Percentiles rank a stretch among this genome's conserved stretches.
Conservation (phyloP, 2,113 vertebrate genomes). For the Limanda limanda region DNA sequence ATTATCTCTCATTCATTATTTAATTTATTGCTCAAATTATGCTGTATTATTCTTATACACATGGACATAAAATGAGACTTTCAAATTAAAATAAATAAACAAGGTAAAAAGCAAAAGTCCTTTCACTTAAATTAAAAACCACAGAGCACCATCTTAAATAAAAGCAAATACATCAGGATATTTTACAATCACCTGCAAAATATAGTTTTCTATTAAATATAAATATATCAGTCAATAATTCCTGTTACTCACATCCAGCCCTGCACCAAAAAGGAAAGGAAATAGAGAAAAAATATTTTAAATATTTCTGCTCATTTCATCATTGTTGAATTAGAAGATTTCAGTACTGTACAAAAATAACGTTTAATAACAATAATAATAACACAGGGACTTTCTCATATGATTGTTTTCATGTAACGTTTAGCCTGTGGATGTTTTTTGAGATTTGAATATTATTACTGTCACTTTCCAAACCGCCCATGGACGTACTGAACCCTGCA, state of each 20-base stretch:
- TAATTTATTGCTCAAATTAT: slow-evolving; percentile 65
- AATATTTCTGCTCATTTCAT: background rate
- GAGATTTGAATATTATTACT: slow-evolving; percentile 1
- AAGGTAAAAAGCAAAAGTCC: slow-evolving; percentile 16
- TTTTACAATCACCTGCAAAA: background rate
- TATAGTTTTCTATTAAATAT: slow-evolving; percentile 13
- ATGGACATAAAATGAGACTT: slow-evolving; percentile 24
- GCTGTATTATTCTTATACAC: slow-evolving; percentile 18
- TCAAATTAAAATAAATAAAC: slow-evolving; percentile 8
- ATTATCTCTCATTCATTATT: background rate
- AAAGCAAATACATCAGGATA: background rate
- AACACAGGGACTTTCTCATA: slow-evolving; percentile 6
- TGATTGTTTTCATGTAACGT: slow-evolving; percentile 3
- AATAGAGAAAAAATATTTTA: background rate
- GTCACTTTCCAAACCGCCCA: slow-evolving; percentile 4
- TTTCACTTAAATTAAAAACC: background rate
- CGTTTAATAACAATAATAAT: slow-evolving; percentile 11
- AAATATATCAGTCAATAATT: slow-evolving; percentile 9
- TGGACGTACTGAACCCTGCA: background rate
- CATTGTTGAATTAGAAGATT: background rate
- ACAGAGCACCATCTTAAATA: background rate
- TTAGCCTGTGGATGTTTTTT: background rate
- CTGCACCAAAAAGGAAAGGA: slow-evolving; percentile 1
- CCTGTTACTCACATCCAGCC: background rate
- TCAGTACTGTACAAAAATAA: slow-evolving; percentile 27